Evolutionary conservation across 2,797 vertebrate genomes (phyloP), one percentile per base, ranked within the genome.

Genomic region (Megaceryle alcyon): DNA sequence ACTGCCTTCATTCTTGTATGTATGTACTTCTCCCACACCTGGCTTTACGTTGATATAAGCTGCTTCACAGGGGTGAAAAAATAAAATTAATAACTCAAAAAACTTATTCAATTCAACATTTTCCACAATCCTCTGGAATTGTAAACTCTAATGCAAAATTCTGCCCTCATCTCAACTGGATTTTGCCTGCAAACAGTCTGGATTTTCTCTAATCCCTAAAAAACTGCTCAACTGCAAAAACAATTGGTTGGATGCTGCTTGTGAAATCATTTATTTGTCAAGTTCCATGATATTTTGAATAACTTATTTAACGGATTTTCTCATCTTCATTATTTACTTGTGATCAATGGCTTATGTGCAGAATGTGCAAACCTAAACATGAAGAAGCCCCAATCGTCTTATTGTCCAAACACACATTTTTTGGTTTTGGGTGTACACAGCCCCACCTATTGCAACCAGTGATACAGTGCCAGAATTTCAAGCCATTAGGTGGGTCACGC

Each of bases 311-410:
- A 95, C 86, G 72, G 53, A 81, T 91, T 85, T 82, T 79, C 83
- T 90, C 73, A 56, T 37, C 29, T 66, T 72, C 70, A 64, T 91
- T 59, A 90, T 87, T 93, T 90, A 39, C 60, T 82, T 68, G 64
- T 56, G 73, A 88, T 91, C 90, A 72, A 86, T 81, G 66, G 46
- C 64, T 86, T 81, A 49, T 44, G 43, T 19, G 46, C 79, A 87
- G 78, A 94, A 91, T 85, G 69, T 76, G 84, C 72, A 90, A 93
- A 92, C 63, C 71, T 86, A 93, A 95, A 92, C 29, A 71, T 37
- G 92, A 96, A 90, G 35, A 54, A 76, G 69, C 37, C 51, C 75
- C 7, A 16, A 63, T 61, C 66, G 79, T 53, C 14, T 44, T 10
- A 68, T 63, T 93, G 91, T 93, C 66, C 77, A 54, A 65, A 15